A percentile compares a stretch with the other conserved stretches of the same genome.
Conservation (phyloP, 1,140 invertebrate species). For the Bactericera cockerelli region DNA sequence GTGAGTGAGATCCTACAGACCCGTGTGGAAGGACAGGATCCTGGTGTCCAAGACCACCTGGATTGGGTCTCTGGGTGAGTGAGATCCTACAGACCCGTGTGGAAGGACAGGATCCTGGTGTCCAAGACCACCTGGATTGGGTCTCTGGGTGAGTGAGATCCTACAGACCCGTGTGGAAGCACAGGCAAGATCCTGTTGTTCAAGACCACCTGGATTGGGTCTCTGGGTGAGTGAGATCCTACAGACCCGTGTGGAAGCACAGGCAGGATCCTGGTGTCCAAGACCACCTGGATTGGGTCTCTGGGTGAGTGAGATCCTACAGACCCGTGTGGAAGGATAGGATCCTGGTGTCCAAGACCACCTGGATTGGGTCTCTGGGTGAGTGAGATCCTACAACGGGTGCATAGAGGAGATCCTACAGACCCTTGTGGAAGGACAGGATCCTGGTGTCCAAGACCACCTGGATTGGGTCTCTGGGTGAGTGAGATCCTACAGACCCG, state of each 20-base stretch:
- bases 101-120: constrained; percentile 72
- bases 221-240: constrained; percentile 41
- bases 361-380: constrained; percentile 80
- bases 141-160: constrained; percentile 43
- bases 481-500: constrained; percentile 53
- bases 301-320: constrained; percentile 45
- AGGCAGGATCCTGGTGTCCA: constrained; percentile 71
- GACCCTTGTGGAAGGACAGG: constrained; percentile 79
- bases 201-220: constrained; percentile 90
- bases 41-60: constrained; percentile 88
- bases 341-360: constrained; percentile 80
- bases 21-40: constrained; percentile 77
- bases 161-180: constrained; percentile 84
- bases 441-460: constrained; percentile 85
- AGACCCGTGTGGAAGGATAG: constrained; percentile 80
- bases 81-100: constrained; percentile 70
- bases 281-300: constrained; percentile 88
- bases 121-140: constrained; percentile 93
- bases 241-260: constrained; percentile 87
- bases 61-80: constrained; percentile 61
- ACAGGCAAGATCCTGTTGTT: constrained; percentile 69
- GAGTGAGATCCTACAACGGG: constrained; percentile 66
- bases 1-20: constrained; percentile 41
- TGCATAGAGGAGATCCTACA: too few relatives aligned
- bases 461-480: constrained; percentile 74